A percentile compares a stretch with the other conserved stretches of the same genome.
These are phyloP conservation scores for Xiphophorus hellerii DNA, from an alignment of 2,113 vertebrate genomes.

Conservation along the genomic window DNA sequence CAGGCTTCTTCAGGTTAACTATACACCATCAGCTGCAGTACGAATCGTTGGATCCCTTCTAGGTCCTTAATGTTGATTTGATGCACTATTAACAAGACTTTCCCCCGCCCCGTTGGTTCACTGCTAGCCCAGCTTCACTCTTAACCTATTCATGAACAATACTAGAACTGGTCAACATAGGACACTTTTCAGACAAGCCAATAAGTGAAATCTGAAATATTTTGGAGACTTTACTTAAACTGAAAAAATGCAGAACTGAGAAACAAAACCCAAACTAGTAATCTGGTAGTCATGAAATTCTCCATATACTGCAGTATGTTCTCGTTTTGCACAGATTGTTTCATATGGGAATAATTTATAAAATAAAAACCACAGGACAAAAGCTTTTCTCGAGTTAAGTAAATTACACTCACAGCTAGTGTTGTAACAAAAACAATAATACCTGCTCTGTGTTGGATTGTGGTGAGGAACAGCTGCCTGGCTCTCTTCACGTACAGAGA, in stretches of 20 bases:
- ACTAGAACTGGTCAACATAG: not conserved
- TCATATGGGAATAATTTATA: too few species aligned
- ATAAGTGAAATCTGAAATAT: not conserved
- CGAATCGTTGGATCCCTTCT: not conserved
- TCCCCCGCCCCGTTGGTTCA: too few species aligned
- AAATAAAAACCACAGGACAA: not conserved
- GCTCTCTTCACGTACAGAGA: conserved; percentile 41
- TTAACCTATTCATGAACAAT: not conserved
- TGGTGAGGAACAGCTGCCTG: conserved; percentile 37
- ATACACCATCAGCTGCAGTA: not conserved
- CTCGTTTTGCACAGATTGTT: not conserved
- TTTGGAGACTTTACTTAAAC: not conserved
- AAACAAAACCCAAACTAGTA: not conserved
- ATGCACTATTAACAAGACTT: not conserved
- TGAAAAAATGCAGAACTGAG: too few species aligned
- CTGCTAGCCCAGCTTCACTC: not conserved
- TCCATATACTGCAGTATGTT: not conserved
- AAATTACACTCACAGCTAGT: not conserved
- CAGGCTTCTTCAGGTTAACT: not conserved
- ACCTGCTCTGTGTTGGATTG: conserved; percentile 40
- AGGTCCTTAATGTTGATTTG: not conserved
- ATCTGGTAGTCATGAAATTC: not conserved
- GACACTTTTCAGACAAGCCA: not conserved
- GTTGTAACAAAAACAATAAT: not conserved
- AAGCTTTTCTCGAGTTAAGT: not conserved